phyloP scores from a whole-genome alignment of 1,140 invertebrate species.

The Zaprionus nigranus region DNA sequence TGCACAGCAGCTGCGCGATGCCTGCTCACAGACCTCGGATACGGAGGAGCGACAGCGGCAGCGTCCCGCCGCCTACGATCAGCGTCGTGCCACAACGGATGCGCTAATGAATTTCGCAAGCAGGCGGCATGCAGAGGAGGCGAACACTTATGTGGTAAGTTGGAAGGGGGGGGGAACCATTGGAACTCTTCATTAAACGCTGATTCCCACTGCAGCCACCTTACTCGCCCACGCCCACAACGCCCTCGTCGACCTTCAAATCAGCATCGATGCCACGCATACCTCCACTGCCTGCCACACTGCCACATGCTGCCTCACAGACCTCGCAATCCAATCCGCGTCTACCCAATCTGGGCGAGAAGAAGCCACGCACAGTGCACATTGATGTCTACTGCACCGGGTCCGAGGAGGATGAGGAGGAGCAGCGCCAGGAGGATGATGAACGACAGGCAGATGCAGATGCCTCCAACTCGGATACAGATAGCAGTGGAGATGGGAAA shows the following conservation, averaged over 20 bases:
- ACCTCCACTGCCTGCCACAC: slow-evolving; percentile 44
- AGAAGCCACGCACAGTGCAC: slow-evolving; percentile 89
- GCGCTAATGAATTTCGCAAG: slow-evolving; percentile 60
- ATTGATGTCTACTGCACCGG: slow-evolving; percentile 92
- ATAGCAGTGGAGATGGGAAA: slow-evolving; percentile 39
- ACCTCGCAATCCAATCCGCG: slow-evolving; percentile 4
- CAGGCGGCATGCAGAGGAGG: slow-evolving; percentile 74
- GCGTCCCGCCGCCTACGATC: slow-evolving; percentile 62
- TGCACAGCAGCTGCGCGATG: slow-evolving; percentile 79
- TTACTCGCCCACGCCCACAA: slow-evolving; percentile 65
- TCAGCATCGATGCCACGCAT: slow-evolving; percentile 78
- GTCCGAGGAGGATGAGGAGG: slow-evolving; percentile 87
- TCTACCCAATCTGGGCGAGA: slow-evolving; percentile 80
- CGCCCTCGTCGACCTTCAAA: slow-evolving; percentile 71
- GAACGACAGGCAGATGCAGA: slow-evolving; percentile 87
- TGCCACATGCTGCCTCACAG: slow-evolving; percentile 22
- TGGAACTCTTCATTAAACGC: not conserved
- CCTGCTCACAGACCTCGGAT: slow-evolving; percentile 81
- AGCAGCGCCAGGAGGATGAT: slow-evolving; percentile 85
- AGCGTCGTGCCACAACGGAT: slow-evolving; percentile 76
- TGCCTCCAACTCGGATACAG: slow-evolving; percentile 81
- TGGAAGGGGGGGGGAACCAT: not conserved
- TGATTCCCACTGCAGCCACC: slow-evolving; percentile 43
- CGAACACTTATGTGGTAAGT: slow-evolving; percentile 76
- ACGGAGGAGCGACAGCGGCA: slow-evolving; percentile 65